A percentile compares a stretch with the other conserved stretches of the same genome.
phyloP scores from a whole-genome alignment of 2,888 invertebrate species.

The Platycheirus albimanus region DNA sequence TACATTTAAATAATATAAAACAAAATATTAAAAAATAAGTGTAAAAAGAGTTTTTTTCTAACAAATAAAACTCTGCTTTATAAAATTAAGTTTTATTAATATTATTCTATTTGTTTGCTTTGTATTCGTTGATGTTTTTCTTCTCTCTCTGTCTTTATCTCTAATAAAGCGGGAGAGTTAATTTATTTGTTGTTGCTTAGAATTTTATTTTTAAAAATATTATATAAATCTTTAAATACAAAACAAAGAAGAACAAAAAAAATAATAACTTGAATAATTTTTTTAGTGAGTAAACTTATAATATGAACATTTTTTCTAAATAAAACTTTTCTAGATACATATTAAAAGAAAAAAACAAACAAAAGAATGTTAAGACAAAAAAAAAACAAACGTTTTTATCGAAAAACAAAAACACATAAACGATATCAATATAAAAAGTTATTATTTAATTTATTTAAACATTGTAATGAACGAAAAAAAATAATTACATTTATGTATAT shows the following conservation, averaged over 20 bases:
- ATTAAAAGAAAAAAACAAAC: slow-evolving; percentile 25
- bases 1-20: slow-evolving; percentile 47
- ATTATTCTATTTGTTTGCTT: slow-evolving; percentile 22
- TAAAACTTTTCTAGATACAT: slow-evolving; percentile 55
- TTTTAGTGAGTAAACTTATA: slow-evolving; percentile 54
- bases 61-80: slow-evolving; percentile 62
- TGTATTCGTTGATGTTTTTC: slow-evolving; percentile 16
- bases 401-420: slow-evolving; percentile 45
- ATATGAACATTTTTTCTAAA: slow-evolving; percentile 61
- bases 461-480: slow-evolving; percentile 11
- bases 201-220: slow-evolving; percentile 36
- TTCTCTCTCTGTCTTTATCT: background rate
- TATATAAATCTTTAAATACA: slow-evolving; percentile 10
- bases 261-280: slow-evolving; percentile 19
- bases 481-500: too few species aligned
- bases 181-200: slow-evolving; percentile 64
- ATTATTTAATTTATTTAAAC: slow-evolving; percentile 39
- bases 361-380: slow-evolving; percentile 7
- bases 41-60: slow-evolving; percentile 34
- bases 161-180: background rate
- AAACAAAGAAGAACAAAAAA: slow-evolving; percentile 17
- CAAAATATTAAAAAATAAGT: slow-evolving; percentile 38
- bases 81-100: slow-evolving; percentile 37
- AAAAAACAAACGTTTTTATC: slow-evolving; percentile 25
- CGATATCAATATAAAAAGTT: slow-evolving; percentile 55